Percentiles rank a stretch among this genome's conserved stretches.
Conservation (phyloP, 64 coral and sea anemone species). For the Porites lutea region DNA sequence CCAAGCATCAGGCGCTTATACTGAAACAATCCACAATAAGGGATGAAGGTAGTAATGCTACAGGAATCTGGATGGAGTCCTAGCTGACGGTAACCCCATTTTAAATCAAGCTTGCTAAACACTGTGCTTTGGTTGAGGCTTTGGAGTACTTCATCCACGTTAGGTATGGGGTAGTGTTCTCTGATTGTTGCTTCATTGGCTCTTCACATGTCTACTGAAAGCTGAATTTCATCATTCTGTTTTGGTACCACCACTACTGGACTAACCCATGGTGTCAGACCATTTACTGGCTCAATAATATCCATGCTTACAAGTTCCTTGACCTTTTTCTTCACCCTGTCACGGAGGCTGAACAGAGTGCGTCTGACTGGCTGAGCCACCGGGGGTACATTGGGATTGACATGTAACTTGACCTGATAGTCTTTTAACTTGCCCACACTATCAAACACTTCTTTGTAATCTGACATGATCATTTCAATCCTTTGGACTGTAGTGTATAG, state of each 20-base stretch:
- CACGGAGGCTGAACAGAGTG: slow-evolving; percentile 13
- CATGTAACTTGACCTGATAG: slow-evolving; percentile 17
- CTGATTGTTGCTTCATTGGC: neutral
- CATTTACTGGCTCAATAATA: slow-evolving; percentile 34
- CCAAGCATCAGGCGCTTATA: slow-evolving; percentile 35
- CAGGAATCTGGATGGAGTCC: neutral
- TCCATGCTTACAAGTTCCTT: slow-evolving; percentile 22
- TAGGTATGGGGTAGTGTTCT: slow-evolving; percentile 6
- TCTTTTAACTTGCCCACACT: slow-evolving; percentile 28
- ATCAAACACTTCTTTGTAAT: slow-evolving; percentile 46
- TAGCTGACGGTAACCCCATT: neutral
- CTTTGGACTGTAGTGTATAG: neutral
- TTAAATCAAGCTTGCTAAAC: neutral
- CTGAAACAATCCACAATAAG: slow-evolving; percentile 7
- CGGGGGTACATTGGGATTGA: neutral
- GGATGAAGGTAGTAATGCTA: slow-evolving; percentile 35
- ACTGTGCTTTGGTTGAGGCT: neutral
- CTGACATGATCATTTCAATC: neutral
- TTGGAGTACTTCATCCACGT: slow-evolving; percentile 41
- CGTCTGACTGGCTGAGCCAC: slow-evolving; percentile 20
- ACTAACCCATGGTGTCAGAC: neutral
- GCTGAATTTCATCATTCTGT: too few relatives aligned
- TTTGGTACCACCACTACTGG: too few relatives aligned
- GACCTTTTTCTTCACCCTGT: slow-evolving; percentile 23
- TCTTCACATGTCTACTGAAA: too few relatives aligned